A percentile compares a stretch with the other conserved stretches of the same genome.
Conservation (phyloP, 2,113 vertebrate species). For the Macaca nemestrina region DNA sequence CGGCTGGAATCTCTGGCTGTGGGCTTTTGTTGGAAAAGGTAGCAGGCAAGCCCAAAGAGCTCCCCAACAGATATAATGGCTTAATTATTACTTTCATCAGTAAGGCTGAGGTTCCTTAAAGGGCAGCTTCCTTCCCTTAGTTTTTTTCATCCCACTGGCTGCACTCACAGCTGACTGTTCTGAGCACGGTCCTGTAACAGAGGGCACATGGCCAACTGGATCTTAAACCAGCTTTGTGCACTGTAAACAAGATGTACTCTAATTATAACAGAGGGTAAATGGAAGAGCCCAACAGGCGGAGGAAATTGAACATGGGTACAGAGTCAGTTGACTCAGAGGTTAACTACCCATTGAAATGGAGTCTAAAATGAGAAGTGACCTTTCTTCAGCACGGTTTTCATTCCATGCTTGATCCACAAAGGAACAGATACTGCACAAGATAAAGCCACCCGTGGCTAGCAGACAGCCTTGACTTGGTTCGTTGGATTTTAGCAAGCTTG, state of each 20-base stretch:
- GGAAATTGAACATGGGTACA: neutral
- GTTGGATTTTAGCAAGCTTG: neutral
- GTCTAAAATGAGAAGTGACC: slow-evolving; percentile 36
- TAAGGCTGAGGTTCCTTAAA: slow-evolving; percentile 16
- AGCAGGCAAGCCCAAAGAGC: neutral
- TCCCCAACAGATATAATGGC: neutral
- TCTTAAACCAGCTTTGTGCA: neutral
- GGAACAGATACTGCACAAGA: neutral
- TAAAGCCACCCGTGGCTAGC: neutral
- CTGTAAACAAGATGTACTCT: slow-evolving; percentile 57
- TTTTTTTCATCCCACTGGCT: neutral
- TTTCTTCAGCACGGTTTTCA: neutral
- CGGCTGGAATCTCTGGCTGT: neutral
- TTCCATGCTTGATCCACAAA: neutral
- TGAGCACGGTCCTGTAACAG: neutral
- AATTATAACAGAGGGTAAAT: neutral
- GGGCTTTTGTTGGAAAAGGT: neutral
- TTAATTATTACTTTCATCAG: slow-evolving; percentile 43
- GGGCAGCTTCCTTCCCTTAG: slow-evolving; percentile 36
- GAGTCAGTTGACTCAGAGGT: slow-evolving; percentile 37
- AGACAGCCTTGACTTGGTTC: neutral
- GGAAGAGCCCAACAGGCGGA: neutral
- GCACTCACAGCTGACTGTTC: neutral
- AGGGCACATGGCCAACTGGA: neutral
- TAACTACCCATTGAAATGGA: slow-evolving; percentile 51